These are phyloP conservation scores for Bombus confusus DNA, from an alignment of 1,140 invertebrate species.

Conservation along the genomic window DNA sequence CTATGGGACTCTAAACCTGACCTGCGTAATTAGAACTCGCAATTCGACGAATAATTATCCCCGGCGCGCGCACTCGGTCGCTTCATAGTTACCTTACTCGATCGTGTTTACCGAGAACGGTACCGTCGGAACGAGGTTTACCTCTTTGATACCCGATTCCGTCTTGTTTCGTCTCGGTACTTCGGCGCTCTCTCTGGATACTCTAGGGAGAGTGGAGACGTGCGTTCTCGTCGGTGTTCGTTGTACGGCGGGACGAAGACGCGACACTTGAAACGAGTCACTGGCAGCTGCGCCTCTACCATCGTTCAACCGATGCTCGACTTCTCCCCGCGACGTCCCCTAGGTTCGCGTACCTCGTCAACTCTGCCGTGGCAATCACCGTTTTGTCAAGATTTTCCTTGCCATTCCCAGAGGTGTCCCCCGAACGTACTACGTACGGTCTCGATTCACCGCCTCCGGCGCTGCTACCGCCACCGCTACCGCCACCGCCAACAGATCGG, in stretches of 20 bases:
- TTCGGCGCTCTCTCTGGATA: background rate
- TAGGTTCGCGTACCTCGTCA: background rate
- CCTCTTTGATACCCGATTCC: constrained; percentile 43
- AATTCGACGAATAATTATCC: constrained; percentile 18
- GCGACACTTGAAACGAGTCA: constrained; percentile 39
- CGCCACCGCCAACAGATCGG: no score
- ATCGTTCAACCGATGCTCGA: constrained; percentile 37
- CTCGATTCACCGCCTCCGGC: background rate
- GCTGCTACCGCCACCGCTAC: background rate
- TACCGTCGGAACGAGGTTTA: constrained; percentile 13
- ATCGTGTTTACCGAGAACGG: constrained; percentile 20
- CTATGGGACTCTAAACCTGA: background rate
- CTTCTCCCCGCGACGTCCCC: background rate
- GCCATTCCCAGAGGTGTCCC: constrained; percentile 9
- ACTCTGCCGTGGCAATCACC: constrained; percentile 5
- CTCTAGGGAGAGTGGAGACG: constrained; percentile 4
- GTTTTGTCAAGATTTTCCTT: constrained; percentile 26
- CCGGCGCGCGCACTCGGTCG: background rate
- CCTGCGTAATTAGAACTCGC: constrained; percentile 23
- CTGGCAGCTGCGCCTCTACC: constrained; percentile 32
- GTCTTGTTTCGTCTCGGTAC: background rate
- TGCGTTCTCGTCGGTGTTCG: constrained; percentile 1
- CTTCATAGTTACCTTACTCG: constrained; percentile 20
- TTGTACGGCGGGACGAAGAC: background rate
- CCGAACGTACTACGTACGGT: background rate